Base-by-base conservation (phyloP, 2,888 invertebrate genomes). In the Cryptosula pallasiana region DNA sequence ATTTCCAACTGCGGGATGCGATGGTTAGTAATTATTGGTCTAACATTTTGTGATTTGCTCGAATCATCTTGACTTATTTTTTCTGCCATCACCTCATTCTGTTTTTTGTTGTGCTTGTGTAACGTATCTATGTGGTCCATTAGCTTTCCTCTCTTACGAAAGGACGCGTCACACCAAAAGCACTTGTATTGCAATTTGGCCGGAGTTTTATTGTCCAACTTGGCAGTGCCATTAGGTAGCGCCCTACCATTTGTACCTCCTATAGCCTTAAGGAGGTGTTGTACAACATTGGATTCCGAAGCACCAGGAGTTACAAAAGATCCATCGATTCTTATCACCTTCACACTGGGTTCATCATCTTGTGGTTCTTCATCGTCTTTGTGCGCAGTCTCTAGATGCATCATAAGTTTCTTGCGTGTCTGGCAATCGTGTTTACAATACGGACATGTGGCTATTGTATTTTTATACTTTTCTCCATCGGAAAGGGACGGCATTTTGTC, bases 51-150 rank as follows among this genome's bases (percentile, higher is more conserved):
- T 16, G 63, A 63, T 63, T 63, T 63, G 34, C 27, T 63, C n/a
- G 34, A 27, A 34, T 63, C 63, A 16, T 20, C 27, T 13, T 25
- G 25, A 34, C 63, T 63, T 13, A 63, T 9, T 3, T 27, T 20
- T 25, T 63, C 32, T 29, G 63, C 63, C 27, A 25, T 27, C 13
- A 16, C 63, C 23, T 55, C 23, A n/a, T 55, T 55, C 13, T 27
- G 29, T 23, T 35, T 23, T 32, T 70, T 70, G 70, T 54, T 45
- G 70, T 70, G 27, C 25, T 70, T 70, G 70, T 70, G 70, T 16
- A 54, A 36, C 16, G 27, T 36, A 45, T 70, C 70, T 23, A 70
- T 70, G 70, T 70, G 70, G 32, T 70, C 70, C 70, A 70, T 70
- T 23, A 70, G 32, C 55, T 70, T 70, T 16, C 70, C 70, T 36